A percentile compares a stretch with the other conserved stretches of the same genome.
Evolutionary conservation across 92 coral and sea anemone genomes (phyloP).

Genomic region (Parazoanthus swiftii): DNA sequence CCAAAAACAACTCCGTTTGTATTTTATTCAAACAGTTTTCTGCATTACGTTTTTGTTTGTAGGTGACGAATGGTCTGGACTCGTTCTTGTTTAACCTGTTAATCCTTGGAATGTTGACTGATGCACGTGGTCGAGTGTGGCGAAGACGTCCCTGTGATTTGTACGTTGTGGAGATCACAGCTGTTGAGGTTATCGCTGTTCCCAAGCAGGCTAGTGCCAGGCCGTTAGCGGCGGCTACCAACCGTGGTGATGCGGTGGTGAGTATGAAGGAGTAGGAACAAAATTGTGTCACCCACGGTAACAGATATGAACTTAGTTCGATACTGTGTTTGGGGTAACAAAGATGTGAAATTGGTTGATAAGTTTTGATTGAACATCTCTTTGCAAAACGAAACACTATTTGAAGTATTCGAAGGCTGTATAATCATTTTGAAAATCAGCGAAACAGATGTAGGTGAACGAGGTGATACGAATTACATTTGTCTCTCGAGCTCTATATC

Average conservation of each 20-base stretch:
- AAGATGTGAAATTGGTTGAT: no score
- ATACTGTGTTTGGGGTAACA: no score
- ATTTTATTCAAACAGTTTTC: not conserved
- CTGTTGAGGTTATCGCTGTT: slow-evolving; percentile 13
- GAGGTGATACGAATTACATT: no score
- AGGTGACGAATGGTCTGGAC: slow-evolving; percentile 59
- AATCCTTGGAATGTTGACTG: slow-evolving; percentile 68
- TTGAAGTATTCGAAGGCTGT: no score
- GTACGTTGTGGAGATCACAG: slow-evolving; percentile 78
- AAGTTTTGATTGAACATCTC: no score
- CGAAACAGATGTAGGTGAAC: no score
- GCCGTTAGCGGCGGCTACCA: not conserved
- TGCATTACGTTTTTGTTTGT: not conserved
- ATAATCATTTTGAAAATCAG: no score
- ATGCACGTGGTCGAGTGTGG: slow-evolving; percentile 76
- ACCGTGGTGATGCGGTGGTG: slow-evolving; percentile 22
- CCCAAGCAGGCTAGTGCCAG: not conserved
- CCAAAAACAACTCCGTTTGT: no score
- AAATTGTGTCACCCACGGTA: no score
- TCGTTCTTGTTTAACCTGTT: slow-evolving; percentile 73
- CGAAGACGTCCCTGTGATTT: slow-evolving; percentile 74
- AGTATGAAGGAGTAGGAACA: not conserved
- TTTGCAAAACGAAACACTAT: no score
- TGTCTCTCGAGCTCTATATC: no score
- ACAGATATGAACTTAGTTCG: no score